These are phyloP conservation scores for Caenorhabditis zanzibari DNA, from an alignment of 2,888 invertebrate genomes.

Conservation along the genomic window DNA sequence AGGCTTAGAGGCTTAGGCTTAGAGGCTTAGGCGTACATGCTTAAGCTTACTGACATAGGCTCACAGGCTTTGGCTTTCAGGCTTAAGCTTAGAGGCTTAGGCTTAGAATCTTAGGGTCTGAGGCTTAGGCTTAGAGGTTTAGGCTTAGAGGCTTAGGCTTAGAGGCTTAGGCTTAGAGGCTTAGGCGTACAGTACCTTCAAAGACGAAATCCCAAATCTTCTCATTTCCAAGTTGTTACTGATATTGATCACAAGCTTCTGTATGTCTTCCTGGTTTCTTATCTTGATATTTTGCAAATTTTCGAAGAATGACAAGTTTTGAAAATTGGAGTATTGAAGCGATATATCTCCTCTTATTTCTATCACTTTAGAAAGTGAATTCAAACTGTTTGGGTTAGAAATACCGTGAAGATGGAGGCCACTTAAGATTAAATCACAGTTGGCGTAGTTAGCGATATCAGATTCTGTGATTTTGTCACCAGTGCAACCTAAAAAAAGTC, in stretches of 20 bases:
- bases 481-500: too few species aligned
- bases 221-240: not conserved
- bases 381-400: too few species aligned
- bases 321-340: not conserved
- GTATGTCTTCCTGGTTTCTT: not conserved
- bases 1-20: too few species aligned
- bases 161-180: too few species aligned
- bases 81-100: constrained; percentile 71
- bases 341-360: constrained; percentile 4
- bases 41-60: constrained; percentile 71
- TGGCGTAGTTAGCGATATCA: too few species aligned
- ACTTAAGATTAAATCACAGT: not conserved
- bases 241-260: not conserved
- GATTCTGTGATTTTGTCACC: too few species aligned
- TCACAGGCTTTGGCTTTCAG: constrained; percentile 72
- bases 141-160: too few species aligned
- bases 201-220: not conserved
- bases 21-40: too few species aligned
- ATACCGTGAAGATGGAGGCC: too few species aligned
- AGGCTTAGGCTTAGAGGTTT: too few species aligned
- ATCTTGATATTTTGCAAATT: not conserved
- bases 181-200: too few species aligned
- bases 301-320: constrained; percentile 8
- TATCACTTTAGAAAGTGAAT: not conserved
- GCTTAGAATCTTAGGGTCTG: too few species aligned